Base-by-base conservation (phyloP, 2,888 invertebrate genomes). In the Laothoe populi region DNA sequence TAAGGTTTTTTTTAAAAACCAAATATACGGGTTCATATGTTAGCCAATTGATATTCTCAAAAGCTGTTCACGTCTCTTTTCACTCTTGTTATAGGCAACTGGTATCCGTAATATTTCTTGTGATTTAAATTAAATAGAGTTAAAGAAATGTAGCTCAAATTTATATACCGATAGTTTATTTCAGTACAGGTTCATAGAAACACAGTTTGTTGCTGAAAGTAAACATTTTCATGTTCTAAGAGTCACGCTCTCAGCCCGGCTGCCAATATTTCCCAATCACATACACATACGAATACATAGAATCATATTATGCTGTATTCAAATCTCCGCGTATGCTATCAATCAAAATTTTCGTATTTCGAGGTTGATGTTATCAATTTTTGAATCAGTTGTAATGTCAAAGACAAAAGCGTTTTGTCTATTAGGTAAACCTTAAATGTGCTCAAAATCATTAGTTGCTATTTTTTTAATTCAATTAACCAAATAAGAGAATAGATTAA, bases 181-280 rank as follows among this genome's bases (percentile, higher is more conserved):
- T 86, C 74, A 75, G 76, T 67, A 65, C 68, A 71, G 66, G 73
- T 87, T 83, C 81, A 79, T 71, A 78, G 81, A 85, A 85, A 65
- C 73, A 65, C 73, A 69, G 76, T 75, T 82, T 73, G 73, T 77
- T 75, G 74, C 76, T 78, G 75, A 76, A 83, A 81, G 80, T 84
- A 86, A 87, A 87, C 82, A 82, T 77, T 83, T 83, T 79, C 79
- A 71, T 72, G 69, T 77, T 73, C 64, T 69, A 69, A 68, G 65
- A 70, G 75, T 75, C 77, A 81, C 80, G 81, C 73, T 76, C 75
- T 77, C 71, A 73, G 74, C 74, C 66, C 65, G 49, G 64, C 66
- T 68, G 68, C 69, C 70, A 72, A 65, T 69, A 66, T 75, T 78
- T 68, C 74, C 65, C 70, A 78, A 78, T 71, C 64, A 65, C 48